Conservation (phyloP, 2,888 invertebrate species). For the Himalopsyche tibetana region DNA sequence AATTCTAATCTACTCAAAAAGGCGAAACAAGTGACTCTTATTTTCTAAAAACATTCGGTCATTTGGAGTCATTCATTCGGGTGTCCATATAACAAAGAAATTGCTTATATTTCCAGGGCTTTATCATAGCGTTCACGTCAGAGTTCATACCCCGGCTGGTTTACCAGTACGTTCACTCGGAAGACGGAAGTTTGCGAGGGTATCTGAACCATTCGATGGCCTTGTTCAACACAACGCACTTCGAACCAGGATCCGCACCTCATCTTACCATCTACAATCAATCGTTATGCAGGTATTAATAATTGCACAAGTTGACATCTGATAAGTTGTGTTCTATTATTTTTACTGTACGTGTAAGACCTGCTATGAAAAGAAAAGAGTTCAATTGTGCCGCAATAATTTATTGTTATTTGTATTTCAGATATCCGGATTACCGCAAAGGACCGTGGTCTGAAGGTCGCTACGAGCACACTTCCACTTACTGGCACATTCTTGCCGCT, state of each 20-base stretch:
- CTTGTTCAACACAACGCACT: slow-evolving; percentile 82
- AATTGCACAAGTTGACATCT: too few relatives aligned
- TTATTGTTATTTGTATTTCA: slow-evolving; percentile 68
- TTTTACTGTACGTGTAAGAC: too few relatives aligned
- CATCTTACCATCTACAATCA: slow-evolving; percentile 73
- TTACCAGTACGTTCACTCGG: slow-evolving; percentile 80
- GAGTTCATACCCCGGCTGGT: slow-evolving; percentile 95
- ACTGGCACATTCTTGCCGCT: slow-evolving; percentile 94
- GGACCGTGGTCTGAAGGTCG: slow-evolving; percentile 77
- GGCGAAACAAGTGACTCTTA: neutral
- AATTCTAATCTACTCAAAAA: too few relatives aligned
- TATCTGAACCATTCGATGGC: slow-evolving; percentile 89
- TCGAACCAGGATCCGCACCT: slow-evolving; percentile 74
- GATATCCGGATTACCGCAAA: slow-evolving; percentile 92
- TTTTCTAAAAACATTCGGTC: neutral
- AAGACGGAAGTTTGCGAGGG: slow-evolving; percentile 80
- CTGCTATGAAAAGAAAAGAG: too few relatives aligned
- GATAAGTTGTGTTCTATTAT: too few relatives aligned
- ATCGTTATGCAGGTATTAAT: slow-evolving; percentile 79
- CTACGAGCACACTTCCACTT: slow-evolving; percentile 85
- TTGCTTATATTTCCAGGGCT: slow-evolving; percentile 81
- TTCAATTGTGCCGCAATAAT: too few relatives aligned
- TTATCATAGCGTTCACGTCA: slow-evolving; percentile 98
- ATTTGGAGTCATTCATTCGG: too few relatives aligned
- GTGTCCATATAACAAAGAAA: too few relatives aligned